Conservation (phyloP, 2,888 invertebrate species). For the Fragum sueziense region DNA sequence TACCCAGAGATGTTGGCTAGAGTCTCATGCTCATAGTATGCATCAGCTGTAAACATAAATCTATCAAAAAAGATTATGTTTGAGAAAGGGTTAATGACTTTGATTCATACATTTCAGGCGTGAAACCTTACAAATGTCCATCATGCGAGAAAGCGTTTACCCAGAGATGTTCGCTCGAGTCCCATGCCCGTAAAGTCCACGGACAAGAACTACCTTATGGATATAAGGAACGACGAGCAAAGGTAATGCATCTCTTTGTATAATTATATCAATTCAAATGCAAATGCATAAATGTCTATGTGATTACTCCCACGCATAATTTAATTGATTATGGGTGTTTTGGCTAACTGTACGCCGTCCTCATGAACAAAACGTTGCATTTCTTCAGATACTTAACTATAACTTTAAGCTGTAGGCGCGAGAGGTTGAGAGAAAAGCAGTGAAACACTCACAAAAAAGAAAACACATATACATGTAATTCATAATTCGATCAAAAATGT, state of each 20-base stretch:
- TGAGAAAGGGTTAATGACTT: neutral
- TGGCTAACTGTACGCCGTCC: too few species aligned
- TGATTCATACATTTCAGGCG: constrained; percentile 85
- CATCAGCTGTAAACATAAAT: too few species aligned
- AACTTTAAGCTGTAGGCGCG: too few species aligned
- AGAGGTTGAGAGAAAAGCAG: too few species aligned
- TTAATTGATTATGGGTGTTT: neutral
- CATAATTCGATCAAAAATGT: too few species aligned
- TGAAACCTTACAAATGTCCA: constrained; percentile 99
- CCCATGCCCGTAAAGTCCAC: constrained; percentile 98
- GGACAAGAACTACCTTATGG: constrained; percentile 98
- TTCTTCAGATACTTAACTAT: too few species aligned
- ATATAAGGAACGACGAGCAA: constrained; percentile 98
- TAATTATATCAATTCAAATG: too few species aligned
- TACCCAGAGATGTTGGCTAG: constrained; percentile 98
- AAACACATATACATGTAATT: too few species aligned
- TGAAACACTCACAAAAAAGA: too few species aligned
- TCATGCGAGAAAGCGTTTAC: constrained; percentile 99
- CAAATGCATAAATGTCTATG: neutral
- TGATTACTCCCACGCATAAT: neutral
- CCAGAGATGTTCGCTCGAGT: constrained; percentile 98
- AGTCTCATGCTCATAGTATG: constrained; percentile 98
- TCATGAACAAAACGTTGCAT: too few species aligned
- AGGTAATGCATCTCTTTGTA: too few species aligned
- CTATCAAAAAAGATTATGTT: too few species aligned